Base-by-base conservation (phyloP, 1,140 invertebrate species). In the Drosophila burlai region DNA sequence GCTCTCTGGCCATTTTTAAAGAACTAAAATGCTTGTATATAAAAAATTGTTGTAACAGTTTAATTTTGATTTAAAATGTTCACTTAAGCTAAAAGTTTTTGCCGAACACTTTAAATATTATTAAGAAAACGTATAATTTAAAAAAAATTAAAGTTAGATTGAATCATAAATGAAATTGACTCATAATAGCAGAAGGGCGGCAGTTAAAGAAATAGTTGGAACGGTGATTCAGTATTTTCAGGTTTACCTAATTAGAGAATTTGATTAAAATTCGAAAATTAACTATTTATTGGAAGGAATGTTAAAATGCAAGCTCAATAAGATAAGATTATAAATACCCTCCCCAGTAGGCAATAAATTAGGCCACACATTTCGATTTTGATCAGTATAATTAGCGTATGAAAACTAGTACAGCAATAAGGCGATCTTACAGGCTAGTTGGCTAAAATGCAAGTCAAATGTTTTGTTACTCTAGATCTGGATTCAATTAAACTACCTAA, bases 401-500 rank as follows among this genome's bases (percentile, higher is more conserved):
- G n/a, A 43, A 49, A 73, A 47, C 52, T 73, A 59, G 36, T 49
- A 73, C 50, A 72, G 42, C 47, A 50, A 15, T 49, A 58, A 40
- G 45, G 45, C 67, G 54, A 24, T 60, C 50, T 73, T 74, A 61
- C 0, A 38, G 29, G n/a, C 67, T 74, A 74, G 31, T 77, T 49
- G 59, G 58, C 74, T 77, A 47, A 79, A 79, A 79, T 79, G 76
- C 76, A 79, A 58, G 59, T 79, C 76, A 54, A 40, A 66, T 71
- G 64, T 69, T 21, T 36, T 13, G 21, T 54, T 68, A 49, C 72
- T 31, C 13, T 50, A n/a, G 21, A 40, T 57, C 54, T 40, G 54
- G 36, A 57, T 64, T 79, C 61, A 75, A 89, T 87, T 89, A 87
- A 80, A 85, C 81, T 90, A 90, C 59, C 76, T 90, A 90, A 89